Evolutionary conservation across 2,888 invertebrate species (phyloP), one percentile per base, ranked within the genome.

Genomic region (Dicycla oo): DNA sequence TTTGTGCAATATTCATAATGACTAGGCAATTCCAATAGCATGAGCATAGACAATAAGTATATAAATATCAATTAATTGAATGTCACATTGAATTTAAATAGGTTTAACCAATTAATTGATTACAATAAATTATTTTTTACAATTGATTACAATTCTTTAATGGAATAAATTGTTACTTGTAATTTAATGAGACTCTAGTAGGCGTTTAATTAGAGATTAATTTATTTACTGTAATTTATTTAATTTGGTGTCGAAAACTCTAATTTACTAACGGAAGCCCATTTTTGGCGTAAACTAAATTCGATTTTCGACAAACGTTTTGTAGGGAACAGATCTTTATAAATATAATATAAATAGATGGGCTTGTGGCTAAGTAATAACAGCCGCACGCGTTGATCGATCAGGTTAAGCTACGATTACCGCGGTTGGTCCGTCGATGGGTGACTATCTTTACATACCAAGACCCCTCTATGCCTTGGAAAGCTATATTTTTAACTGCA

Each of bases 101-200:
- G 38, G 20, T 84, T 75, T 69, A 54, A 84, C 67, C 73, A 78
- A 79, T 58, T 62, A 70, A 78, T 70, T 75, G 68, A 73, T 79
- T 75, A 75, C 26, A 65, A 60, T 70, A 60, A 53, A 72, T 54
- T 38, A 30, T 61, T 45, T 53, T 82, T 75, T 78, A 81, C 79
- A 83, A 73, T 85, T 85, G 73, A 76, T 83, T 83, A 83, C 64
- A 80, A 68, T 70, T 73, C 68, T 65, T 65, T 75, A 62, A 67
- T 73, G 69, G 70, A 85, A 83, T 83, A 66, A 5, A 30, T 69
- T 78, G 34, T 83, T 74, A 76, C 57, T 68, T 68, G 66, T 66
- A 83, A 82, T 83, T 80, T 82, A 56, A 13, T 69, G 23, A 47
- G 23, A 45, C 20, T 15, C 45, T 30, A 23, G 11, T 73, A 13